Evolutionary conservation across 2,888 invertebrate species (phyloP).

Genomic region (Conus canariensis): DNA sequence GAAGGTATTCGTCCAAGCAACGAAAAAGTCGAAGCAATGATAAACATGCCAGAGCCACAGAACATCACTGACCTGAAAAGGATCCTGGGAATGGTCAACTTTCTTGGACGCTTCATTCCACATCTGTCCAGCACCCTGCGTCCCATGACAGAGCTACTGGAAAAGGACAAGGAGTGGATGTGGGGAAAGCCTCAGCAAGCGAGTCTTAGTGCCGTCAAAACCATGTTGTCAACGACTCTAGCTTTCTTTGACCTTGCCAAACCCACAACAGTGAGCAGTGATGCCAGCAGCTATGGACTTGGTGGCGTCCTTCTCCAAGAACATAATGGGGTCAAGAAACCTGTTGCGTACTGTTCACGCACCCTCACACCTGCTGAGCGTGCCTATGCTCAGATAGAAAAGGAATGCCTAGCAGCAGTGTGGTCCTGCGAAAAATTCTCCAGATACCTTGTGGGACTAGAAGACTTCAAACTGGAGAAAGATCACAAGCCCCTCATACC

Average conservation of each 20-base stretch:
- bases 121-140: background rate
- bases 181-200: background rate
- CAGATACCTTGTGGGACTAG: conserved; percentile 53
- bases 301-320: conserved; percentile 3
- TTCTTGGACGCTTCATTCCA: background rate
- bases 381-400: conserved; percentile 30
- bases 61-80: background rate
- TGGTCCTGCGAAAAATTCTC: conserved; percentile 56
- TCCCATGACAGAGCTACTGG: background rate
- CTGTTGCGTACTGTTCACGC: conserved; percentile 19
- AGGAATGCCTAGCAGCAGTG: conserved; percentile 45
- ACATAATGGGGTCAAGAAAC: background rate
- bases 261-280: conserved; percentile 43
- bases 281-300: background rate
- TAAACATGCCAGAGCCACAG: background rate
- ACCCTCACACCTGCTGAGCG: conserved; percentile 15
- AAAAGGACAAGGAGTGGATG: background rate
- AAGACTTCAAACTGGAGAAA: conserved; percentile 51
- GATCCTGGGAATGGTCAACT: background rate
- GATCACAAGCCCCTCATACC: conserved; percentile 59
- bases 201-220: background rate
- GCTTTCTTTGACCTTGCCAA: background rate
- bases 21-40: background rate
- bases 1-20: background rate
- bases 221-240: background rate